These are phyloP conservation scores for Brenthis hecate DNA, from an alignment of 2,888 invertebrate genomes.

Conservation along the genomic window DNA sequence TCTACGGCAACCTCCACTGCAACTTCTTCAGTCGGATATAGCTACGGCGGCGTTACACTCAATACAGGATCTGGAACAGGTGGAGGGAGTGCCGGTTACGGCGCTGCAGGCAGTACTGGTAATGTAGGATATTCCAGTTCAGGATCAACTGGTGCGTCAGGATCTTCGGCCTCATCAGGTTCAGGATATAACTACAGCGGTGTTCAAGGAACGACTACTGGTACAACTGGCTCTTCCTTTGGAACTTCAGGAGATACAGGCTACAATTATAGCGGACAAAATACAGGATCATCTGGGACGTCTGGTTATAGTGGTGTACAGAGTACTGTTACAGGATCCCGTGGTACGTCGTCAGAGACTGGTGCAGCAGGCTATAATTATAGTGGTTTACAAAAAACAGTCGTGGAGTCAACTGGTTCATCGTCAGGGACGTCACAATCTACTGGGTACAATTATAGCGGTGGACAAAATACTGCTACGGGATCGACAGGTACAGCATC, in stretches of 20 bases:
- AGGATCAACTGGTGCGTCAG: background rate
- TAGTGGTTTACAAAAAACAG: slow-evolving; percentile 37
- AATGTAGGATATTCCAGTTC: slow-evolving; percentile 17
- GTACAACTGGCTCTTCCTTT: slow-evolving; percentile 9
- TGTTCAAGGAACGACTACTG: slow-evolving; percentile 4
- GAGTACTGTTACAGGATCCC: slow-evolving; percentile 6
- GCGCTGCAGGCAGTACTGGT: background rate
- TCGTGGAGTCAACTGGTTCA: slow-evolving; percentile 5
- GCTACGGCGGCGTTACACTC: slow-evolving; percentile 33
- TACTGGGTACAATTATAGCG: slow-evolving; percentile 25
- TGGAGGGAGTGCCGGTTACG: background rate
- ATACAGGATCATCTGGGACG: slow-evolving; percentile 1
- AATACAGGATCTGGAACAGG: slow-evolving; percentile 16
- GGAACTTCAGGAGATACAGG: slow-evolving; percentile 33
- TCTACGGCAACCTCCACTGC: slow-evolving; percentile 39
- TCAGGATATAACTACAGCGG: slow-evolving; percentile 22
- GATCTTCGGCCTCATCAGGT: slow-evolving; percentile 8
- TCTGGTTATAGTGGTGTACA: slow-evolving; percentile 11
- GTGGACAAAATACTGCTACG: slow-evolving; percentile 13
- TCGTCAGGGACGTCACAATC: background rate
- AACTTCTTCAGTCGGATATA: slow-evolving; percentile 37
- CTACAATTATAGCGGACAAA: slow-evolving; percentile 50
- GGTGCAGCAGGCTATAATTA: slow-evolving; percentile 51
- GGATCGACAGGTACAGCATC: background rate
- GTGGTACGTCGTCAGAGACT: slow-evolving; percentile 8